These are phyloP conservation scores for Drosophila carrolli DNA, from an alignment of 1,140 invertebrate genomes.

Conservation along the genomic window DNA sequence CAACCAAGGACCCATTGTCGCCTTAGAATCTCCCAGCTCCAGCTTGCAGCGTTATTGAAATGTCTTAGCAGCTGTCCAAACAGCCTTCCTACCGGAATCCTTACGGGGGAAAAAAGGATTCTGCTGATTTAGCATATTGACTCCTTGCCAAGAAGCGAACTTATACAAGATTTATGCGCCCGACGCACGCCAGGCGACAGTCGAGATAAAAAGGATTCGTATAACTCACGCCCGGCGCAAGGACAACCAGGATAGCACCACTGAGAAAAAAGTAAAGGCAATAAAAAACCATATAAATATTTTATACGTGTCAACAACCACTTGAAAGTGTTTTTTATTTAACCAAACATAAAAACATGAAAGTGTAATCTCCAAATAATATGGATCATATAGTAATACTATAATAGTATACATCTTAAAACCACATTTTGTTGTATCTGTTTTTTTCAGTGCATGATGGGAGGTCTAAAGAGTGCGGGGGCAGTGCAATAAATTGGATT, in stretches of 20 bases:
- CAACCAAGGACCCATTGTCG: slow-evolving; percentile 42
- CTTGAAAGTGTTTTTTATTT: too few relatives aligned
- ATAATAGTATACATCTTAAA: too few relatives aligned
- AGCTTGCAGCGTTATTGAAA: slow-evolving; percentile 71
- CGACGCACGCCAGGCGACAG: slow-evolving; percentile 66
- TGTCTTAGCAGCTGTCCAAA: slow-evolving; percentile 80
- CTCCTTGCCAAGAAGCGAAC: slow-evolving; percentile 74
- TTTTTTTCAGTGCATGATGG: background rate
- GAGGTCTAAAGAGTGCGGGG: background rate
- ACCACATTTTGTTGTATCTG: background rate
- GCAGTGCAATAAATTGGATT: slow-evolving; percentile 82
- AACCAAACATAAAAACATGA: too few relatives aligned
- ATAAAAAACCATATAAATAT: background rate
- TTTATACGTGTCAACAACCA: too few relatives aligned
- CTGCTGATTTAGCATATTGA: slow-evolving; percentile 83
- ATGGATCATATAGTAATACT: too few relatives aligned
- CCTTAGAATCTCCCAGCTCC: slow-evolving; percentile 43
- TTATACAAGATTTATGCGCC: slow-evolving; percentile 83
- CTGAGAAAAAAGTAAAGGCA: slow-evolving; percentile 1
- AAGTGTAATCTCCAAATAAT: too few relatives aligned
- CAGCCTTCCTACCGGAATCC: slow-evolving; percentile 25
- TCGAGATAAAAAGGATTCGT: slow-evolving; percentile 78
- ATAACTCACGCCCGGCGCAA: slow-evolving; percentile 56
- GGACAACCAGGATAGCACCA: slow-evolving; percentile 6
- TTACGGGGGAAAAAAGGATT: slow-evolving; percentile 26